A percentile compares a stretch with the other conserved stretches of the same genome.
phyloP scores from a whole-genome alignment of 2,888 invertebrate genomes.

The Auanema freiburgensis region DNA sequence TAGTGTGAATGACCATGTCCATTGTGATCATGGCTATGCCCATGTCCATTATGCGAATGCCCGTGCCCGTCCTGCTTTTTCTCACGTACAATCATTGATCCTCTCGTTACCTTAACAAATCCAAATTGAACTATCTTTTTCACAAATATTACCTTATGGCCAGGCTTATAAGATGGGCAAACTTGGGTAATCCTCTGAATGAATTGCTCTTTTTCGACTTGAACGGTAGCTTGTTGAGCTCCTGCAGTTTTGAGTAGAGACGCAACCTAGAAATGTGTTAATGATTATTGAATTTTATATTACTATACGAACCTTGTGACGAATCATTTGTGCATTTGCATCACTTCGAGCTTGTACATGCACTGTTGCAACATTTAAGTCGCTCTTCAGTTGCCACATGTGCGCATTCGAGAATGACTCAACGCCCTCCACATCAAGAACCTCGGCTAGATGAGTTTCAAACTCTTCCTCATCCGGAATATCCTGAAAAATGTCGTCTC shows the following conservation, averaged over 20 bases:
- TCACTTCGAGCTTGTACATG: slow-evolving; percentile 66
- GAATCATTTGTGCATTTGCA: slow-evolving; percentile 55
- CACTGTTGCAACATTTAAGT: slow-evolving; percentile 66
- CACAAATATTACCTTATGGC: slow-evolving; percentile 30
- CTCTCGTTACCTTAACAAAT: slow-evolving; percentile 25
- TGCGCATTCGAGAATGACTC: slow-evolving; percentile 68
- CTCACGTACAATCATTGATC: slow-evolving; percentile 20
- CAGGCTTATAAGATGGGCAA: slow-evolving; percentile 36
- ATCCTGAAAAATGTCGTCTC: slow-evolving; percentile 33
- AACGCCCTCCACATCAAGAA: slow-evolving; percentile 66
- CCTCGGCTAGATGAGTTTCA: slow-evolving; percentile 41
- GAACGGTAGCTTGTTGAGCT: slow-evolving; percentile 66
- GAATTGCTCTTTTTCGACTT: slow-evolving; percentile 68
- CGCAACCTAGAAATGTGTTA: slow-evolving; percentile 26
- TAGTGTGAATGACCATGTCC: slow-evolving; percentile 21
- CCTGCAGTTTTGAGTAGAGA: slow-evolving; percentile 59
- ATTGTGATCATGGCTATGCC: slow-evolving; percentile 26
- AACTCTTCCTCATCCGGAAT: slow-evolving; percentile 55
- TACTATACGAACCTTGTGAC: slow-evolving; percentile 34
- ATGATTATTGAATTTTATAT: background rate
- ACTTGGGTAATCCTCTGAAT: slow-evolving; percentile 65
- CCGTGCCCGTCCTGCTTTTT: slow-evolving; percentile 26
- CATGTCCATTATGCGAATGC: slow-evolving; percentile 27
- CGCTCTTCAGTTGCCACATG: slow-evolving; percentile 69
- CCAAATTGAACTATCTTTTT: slow-evolving; percentile 8